phyloP scores from a whole-genome alignment of 2,888 invertebrate genomes.

The Trachelus tabidus region DNA sequence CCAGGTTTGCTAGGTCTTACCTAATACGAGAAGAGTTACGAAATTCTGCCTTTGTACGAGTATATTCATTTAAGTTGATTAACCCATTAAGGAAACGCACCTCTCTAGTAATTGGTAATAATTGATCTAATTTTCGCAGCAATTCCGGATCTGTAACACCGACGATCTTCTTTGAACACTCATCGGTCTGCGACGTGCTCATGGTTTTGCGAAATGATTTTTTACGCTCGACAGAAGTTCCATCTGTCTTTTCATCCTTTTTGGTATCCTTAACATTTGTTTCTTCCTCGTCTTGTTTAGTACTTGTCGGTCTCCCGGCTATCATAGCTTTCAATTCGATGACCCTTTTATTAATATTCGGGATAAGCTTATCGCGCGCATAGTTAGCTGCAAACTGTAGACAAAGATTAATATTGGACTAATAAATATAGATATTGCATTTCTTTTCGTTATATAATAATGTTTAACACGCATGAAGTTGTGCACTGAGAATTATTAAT shows the following conservation, averaged over 20 bases:
- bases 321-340: slow-evolving; percentile 78
- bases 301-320: slow-evolving; percentile 69
- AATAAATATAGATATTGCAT: neutral
- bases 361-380: slow-evolving; percentile 87
- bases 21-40: slow-evolving; percentile 28
- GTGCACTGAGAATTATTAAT: neutral
- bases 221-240: slow-evolving; percentile 68
- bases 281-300: slow-evolving; percentile 41
- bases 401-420: slow-evolving; percentile 22
- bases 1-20: slow-evolving; percentile 50
- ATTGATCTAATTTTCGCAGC: slow-evolving; percentile 74
- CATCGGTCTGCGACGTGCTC: slow-evolving; percentile 70
- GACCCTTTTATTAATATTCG: slow-evolving; percentile 82
- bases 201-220: slow-evolving; percentile 77
- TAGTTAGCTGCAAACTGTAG: slow-evolving; percentile 88
- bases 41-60: neutral
- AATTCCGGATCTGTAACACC: slow-evolving; percentile 78
- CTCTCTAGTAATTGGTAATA: slow-evolving; percentile 66
- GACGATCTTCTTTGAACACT: slow-evolving; percentile 64
- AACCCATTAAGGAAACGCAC: slow-evolving; percentile 28
- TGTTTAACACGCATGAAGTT: neutral
- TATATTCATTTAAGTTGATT: neutral
- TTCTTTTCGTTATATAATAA: neutral
- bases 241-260: slow-evolving; percentile 58
- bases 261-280: slow-evolving; percentile 49